Evolutionary conservation across 1,140 invertebrate species (phyloP).

Genomic region (Charaxes varanes): DNA sequence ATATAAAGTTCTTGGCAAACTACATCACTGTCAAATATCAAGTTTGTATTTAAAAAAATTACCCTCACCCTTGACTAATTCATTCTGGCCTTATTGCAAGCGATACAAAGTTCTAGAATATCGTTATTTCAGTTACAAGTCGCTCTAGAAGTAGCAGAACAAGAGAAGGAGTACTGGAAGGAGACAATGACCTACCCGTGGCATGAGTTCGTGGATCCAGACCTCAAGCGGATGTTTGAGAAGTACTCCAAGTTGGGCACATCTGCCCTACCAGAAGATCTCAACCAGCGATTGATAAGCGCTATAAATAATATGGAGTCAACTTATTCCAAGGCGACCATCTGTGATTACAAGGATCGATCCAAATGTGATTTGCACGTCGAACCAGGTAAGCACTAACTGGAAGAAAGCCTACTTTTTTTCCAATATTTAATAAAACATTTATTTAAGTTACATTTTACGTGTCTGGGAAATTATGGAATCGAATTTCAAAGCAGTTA

Average conservation of each 20-base stretch:
- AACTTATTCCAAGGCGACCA: constrained; percentile 87
- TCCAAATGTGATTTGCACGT: constrained; percentile 82
- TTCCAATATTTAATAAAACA: no score
- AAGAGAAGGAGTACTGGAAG: constrained; percentile 70
- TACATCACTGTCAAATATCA: no score
- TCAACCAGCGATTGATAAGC: constrained; percentile 77
- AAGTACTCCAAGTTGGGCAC: constrained; percentile 79
- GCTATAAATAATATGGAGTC: constrained; percentile 83
- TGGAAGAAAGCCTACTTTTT: no score
- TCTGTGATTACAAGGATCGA: constrained; percentile 81
- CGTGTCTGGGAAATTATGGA: no score
- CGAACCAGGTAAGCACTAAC: constrained; percentile 87
- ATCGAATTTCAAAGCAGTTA: no score
- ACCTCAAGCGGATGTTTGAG: constrained; percentile 78
- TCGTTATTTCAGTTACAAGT: constrained; percentile 48
- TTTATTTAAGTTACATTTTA: no score
- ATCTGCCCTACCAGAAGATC: constrained; percentile 80
- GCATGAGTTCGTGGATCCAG: constrained; percentile 76
- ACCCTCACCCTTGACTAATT: no score
- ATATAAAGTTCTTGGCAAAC: no score
- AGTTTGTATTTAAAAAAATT: no score
- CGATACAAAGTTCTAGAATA: no score
- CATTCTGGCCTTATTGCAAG: no score
- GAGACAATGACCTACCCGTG: constrained; percentile 78
- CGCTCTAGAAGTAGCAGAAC: constrained; percentile 58